Evolutionary conservation across 2,888 invertebrate species (phyloP).

Genomic region (Encarsia formosa): DNA sequence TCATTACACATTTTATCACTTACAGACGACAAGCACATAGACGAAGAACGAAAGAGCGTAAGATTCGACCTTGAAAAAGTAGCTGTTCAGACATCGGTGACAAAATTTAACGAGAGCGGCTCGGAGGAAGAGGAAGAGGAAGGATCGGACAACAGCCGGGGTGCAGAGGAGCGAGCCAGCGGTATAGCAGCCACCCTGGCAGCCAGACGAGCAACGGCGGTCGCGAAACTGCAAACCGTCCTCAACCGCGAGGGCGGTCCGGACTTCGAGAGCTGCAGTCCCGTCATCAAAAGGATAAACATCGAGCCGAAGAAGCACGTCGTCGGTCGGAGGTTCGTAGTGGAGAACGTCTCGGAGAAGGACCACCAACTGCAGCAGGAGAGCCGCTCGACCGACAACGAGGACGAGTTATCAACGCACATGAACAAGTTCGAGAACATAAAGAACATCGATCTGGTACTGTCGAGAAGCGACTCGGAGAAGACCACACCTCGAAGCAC

Average conservation of each 20-base stretch:
- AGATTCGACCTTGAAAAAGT: slow-evolving; percentile 59
- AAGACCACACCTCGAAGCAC: slow-evolving; percentile 32
- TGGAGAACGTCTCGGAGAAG: slow-evolving; percentile 45
- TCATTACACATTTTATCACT: neutral
- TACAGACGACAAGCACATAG: slow-evolving; percentile 52
- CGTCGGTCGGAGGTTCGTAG: slow-evolving; percentile 43
- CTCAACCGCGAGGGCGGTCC: slow-evolving; percentile 16
- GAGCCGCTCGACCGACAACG: slow-evolving; percentile 32
- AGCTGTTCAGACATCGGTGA: slow-evolving; percentile 39
- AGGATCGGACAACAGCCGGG: slow-evolving; percentile 35
- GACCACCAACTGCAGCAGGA: slow-evolving; percentile 43
- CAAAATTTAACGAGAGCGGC: slow-evolving; percentile 46
- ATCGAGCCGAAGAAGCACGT: slow-evolving; percentile 26
- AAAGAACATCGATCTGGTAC: slow-evolving; percentile 43
- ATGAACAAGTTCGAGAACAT: slow-evolving; percentile 40
- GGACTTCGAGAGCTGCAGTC: neutral
- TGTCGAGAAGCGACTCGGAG: slow-evolving; percentile 42
- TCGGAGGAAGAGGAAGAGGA: slow-evolving; percentile 44
- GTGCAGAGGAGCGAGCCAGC: slow-evolving; percentile 29
- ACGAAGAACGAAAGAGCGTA: slow-evolving; percentile 75
- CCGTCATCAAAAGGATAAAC: slow-evolving; percentile 14
- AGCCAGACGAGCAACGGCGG: slow-evolving; percentile 16
- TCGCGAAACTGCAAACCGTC: slow-evolving; percentile 16
- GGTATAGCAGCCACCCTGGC: slow-evolving; percentile 24
- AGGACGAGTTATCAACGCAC: slow-evolving; percentile 31